phyloP scores from a whole-genome alignment of 2,888 invertebrate species.

The Lissonota sp. region DNA sequence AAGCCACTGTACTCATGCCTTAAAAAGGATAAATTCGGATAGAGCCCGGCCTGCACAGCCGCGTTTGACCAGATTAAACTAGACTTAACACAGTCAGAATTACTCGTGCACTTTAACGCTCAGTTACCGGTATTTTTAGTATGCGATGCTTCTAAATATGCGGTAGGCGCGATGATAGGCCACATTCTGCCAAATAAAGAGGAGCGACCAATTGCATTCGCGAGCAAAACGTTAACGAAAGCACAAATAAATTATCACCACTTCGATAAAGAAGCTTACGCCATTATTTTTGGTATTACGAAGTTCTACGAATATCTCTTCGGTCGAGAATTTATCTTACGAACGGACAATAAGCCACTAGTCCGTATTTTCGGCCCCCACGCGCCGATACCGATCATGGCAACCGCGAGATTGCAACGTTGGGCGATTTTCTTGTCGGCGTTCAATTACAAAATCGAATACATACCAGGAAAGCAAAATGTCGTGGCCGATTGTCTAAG shows the following conservation, averaged over 20 bases:
- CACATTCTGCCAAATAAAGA: too few relatives aligned
- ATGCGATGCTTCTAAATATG: slow-evolving; percentile 78
- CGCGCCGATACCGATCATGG: slow-evolving; percentile 53
- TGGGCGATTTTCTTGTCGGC: slow-evolving; percentile 47
- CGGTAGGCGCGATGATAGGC: slow-evolving; percentile 73
- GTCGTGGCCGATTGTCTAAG: too few relatives aligned
- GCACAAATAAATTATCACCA: slow-evolving; percentile 69
- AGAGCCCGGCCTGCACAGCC: not conserved
- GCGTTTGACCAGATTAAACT: slow-evolving; percentile 1
- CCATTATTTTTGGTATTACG: slow-evolving; percentile 70
- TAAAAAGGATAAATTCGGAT: not conserved
- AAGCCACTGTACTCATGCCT: not conserved
- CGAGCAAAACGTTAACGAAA: slow-evolving; percentile 62
- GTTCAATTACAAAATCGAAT: slow-evolving; percentile 23
- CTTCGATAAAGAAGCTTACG: slow-evolving; percentile 71
- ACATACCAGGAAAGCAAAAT: not conserved
- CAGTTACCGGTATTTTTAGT: slow-evolving; percentile 45
- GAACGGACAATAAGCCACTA: slow-evolving; percentile 65
- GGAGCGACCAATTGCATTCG: slow-evolving; percentile 65
- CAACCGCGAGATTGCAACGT: slow-evolving; percentile 52
- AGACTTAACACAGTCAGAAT: slow-evolving; percentile 1
- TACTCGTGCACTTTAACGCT: not conserved
- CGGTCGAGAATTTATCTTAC: slow-evolving; percentile 64
- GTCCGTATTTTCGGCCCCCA: slow-evolving; percentile 38
- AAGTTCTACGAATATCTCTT: slow-evolving; percentile 69